Evolutionary conservation across 30 jellyfish, hydroid and myxozoan species (phyloP).

Genomic region (Aurelia aurita complex sp. Pacific): DNA sequence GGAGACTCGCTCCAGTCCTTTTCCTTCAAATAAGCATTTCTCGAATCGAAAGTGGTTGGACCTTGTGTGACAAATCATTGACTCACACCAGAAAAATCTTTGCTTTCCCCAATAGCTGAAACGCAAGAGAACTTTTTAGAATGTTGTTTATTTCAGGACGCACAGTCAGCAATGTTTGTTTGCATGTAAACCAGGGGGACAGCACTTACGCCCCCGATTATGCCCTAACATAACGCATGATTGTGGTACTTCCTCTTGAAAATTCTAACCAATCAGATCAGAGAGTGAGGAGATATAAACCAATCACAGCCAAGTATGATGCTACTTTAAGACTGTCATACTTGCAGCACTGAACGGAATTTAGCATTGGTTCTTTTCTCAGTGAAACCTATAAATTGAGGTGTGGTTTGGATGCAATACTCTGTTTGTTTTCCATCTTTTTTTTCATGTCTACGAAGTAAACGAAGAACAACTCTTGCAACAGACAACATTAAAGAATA

Average conservation of each 20-base stretch:
- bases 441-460: conserved; percentile 46
- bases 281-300: background rate
- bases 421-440: conserved; percentile 53
- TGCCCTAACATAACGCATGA: conserved; percentile 18
- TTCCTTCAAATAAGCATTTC: background rate
- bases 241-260: conserved; percentile 64
- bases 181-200: conserved; percentile 63
- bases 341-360: conserved; percentile 61
- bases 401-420: conserved; percentile 74
- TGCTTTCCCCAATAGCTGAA: too few relatives aligned
- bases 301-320: conserved; percentile 16
- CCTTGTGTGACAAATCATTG: too few relatives aligned
- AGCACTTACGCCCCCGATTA: conserved; percentile 44
- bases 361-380: conserved; percentile 62
- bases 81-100: too few relatives aligned
- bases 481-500: background rate
- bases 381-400: conserved; percentile 55
- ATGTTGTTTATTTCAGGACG: conserved; percentile 8
- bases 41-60: too few relatives aligned
- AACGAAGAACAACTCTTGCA: conserved; percentile 3
- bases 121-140: too few relatives aligned
- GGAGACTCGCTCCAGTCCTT: conserved; percentile 51
- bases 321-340: conserved; percentile 56
- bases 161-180: conserved; percentile 15
- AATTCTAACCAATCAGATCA: conserved; percentile 43